These are phyloP conservation scores for Hippocampus guttulatus DNA, from an alignment of 2,113 vertebrate genomes.

Conservation along the genomic window DNA sequence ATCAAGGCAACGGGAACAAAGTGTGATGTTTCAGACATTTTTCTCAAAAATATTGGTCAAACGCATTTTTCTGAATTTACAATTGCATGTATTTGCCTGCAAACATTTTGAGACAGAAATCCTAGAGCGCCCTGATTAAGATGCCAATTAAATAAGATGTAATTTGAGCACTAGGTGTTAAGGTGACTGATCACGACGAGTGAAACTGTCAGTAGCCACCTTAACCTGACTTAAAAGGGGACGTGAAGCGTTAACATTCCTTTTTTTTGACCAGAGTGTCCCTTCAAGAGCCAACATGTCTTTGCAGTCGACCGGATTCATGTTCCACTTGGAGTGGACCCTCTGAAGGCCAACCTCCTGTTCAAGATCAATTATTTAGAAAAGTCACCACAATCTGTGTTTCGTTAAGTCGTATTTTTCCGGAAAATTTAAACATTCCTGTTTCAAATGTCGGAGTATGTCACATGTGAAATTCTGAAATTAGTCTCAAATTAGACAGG, in stretches of 20 bases:
- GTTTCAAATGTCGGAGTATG: background rate
- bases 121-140: background rate
- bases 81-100: background rate
- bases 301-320: conserved; percentile 43
- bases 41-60: background rate
- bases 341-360: background rate
- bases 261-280: conserved; percentile 60
- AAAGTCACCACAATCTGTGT: background rate
- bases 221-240: conserved; percentile 50
- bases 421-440: too few relatives aligned
- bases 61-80: background rate
- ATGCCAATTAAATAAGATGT: conserved; percentile 15
- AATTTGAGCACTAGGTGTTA: conserved; percentile 39
- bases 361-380: background rate
- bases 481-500: too few relatives aligned
- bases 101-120: background rate
- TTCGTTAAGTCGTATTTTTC: background rate
- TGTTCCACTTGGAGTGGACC: conserved; percentile 31
- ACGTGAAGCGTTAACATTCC: conserved; percentile 69
- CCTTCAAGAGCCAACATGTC: conserved; percentile 65
- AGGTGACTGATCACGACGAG: conserved; percentile 52
- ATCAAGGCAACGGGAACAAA: background rate
- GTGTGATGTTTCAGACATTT: background rate
- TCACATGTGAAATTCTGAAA: too few relatives aligned
- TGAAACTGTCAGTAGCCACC: conserved; percentile 48